Conservation (phyloP, 2,113 vertebrate species). For the Ammodytes dubius region DNA sequence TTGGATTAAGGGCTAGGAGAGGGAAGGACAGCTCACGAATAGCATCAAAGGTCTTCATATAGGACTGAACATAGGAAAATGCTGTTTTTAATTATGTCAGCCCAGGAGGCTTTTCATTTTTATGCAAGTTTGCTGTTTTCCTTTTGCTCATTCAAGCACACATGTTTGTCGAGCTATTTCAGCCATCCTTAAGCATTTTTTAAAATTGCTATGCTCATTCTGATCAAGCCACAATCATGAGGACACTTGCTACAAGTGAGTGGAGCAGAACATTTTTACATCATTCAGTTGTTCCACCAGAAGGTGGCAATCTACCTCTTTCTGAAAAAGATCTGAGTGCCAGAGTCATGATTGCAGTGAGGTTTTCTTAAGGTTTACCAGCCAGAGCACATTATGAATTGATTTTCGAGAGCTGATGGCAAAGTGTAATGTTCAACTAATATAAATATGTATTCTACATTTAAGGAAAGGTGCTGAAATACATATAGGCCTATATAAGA, state of each 20-base stretch:
- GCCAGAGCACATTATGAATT: conserved; percentile 20
- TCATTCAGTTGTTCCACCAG: conserved; percentile 57
- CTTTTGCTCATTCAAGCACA: background rate
- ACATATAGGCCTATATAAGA: background rate
- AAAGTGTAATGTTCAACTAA: conserved; percentile 11
- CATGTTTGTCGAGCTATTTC: conserved; percentile 2
- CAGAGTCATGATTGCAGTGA: conserved; percentile 3
- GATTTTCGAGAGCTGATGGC: conserved; percentile 19
- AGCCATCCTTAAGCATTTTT: background rate
- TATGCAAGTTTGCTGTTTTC: background rate
- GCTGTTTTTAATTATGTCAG: background rate
- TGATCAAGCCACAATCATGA: conserved; percentile 10
- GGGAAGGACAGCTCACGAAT: background rate
- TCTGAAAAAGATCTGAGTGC: conserved; percentile 23
- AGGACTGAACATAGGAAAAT: background rate
- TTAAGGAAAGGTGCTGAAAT: conserved; percentile 3
- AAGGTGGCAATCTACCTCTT: conserved; percentile 76
- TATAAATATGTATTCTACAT: conserved; percentile 17
- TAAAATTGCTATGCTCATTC: conserved; percentile 10
- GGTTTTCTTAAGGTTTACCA: conserved; percentile 32
- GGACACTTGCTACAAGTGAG: background rate
- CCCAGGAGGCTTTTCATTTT: background rate
- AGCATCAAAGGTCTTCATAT: background rate
- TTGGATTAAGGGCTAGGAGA: background rate
- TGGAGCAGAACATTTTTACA: conserved; percentile 3